phyloP scores from a whole-genome alignment of 1,140 invertebrate species.

The roundworm (Caenorhabditis elegans) region WBcel235 BX284605.5:13167501-13168000 shows the following conservation, averaged over 20 bases:
- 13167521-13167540: slow-evolving; percentile 4
- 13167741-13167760: no score
- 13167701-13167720: neutral
- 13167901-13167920: neutral
- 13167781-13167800: no score
- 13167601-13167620: no score
- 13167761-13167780: neutral
- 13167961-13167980: neutral
- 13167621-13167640: neutral
- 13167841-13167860: neutral
- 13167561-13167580: neutral
- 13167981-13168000: neutral
- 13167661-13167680: neutral
- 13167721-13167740: neutral
- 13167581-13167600: neutral
- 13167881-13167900: neutral
- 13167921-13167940: neutral
- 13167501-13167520: slow-evolving; percentile 7
- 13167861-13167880: neutral
- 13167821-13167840: neutral
- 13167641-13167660: slow-evolving; percentile 5
- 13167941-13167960: neutral
- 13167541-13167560: neutral
- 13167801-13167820: neutral
- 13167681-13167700: slow-evolving; percentile 1